These are phyloP conservation scores for Anolis apletophallus DNA, from an alignment of 2,797 vertebrate genomes.

Conservation along the genomic window DNA sequence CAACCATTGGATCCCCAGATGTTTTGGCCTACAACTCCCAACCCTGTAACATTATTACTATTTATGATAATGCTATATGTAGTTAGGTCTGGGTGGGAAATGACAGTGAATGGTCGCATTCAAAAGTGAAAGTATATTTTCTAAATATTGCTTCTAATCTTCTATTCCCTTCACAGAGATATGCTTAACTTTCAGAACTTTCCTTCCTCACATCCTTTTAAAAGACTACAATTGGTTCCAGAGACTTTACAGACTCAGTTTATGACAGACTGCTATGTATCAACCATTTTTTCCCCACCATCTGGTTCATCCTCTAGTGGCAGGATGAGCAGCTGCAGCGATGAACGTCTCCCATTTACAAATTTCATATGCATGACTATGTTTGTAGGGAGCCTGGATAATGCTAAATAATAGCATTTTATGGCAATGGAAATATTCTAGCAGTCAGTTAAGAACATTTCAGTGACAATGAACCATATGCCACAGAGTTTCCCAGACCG, in stretches of 20 bases:
- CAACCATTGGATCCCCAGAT: no score
- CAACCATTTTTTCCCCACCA: background rate
- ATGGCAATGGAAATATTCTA: slow-evolving; percentile 2
- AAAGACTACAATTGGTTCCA: background rate
- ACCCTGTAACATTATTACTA: no score
- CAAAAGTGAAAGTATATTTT: background rate
- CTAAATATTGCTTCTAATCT: background rate
- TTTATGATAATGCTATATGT: background rate
- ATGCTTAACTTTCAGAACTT: background rate
- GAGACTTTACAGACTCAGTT: background rate
- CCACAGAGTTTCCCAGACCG: background rate
- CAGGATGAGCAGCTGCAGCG: background rate
- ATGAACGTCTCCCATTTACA: slow-evolving; percentile 13
- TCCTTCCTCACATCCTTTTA: background rate
- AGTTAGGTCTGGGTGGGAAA: background rate
- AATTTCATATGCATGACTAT: slow-evolving; percentile 8
- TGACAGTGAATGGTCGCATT: background rate
- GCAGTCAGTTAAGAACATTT: slow-evolving; percentile 3
- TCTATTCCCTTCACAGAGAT: background rate
- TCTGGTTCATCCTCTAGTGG: slow-evolving; percentile 13
- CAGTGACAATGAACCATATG: slow-evolving; percentile 17
- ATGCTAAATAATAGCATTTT: slow-evolving; percentile 25
- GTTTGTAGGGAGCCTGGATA: background rate
- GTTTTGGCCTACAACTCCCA: background rate
- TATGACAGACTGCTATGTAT: background rate